phyloP scores from a whole-genome alignment of 2,113 vertebrate species.

The Pelodiscus sinensis region DNA sequence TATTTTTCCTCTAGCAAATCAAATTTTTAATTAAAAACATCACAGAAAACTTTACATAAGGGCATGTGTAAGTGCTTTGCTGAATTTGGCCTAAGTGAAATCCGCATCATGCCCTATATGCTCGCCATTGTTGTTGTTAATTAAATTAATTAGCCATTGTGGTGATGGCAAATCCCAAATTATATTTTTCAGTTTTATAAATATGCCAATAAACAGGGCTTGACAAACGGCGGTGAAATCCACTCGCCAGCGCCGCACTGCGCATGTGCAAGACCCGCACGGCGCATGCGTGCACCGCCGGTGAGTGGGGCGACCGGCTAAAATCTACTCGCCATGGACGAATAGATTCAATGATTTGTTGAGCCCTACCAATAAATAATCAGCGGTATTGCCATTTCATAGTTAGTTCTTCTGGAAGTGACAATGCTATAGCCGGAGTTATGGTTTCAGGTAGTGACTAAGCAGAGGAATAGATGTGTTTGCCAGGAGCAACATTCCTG shows the following conservation, averaged over 20 bases:
- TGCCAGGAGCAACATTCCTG: constrained; percentile 12
- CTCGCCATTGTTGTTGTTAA: constrained; percentile 23
- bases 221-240: too few species aligned
- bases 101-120: constrained; percentile 42
- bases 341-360: too few species aligned
- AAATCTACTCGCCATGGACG: too few species aligned
- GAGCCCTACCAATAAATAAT: fast-evolving
- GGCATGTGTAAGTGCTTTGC: neutral
- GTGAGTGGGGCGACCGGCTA: too few species aligned
- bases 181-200: constrained; percentile 21
- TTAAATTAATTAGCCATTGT: constrained; percentile 24
- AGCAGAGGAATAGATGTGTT: constrained; percentile 60
- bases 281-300: too few species aligned
- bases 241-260: too few species aligned
- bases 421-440: constrained; percentile 45
- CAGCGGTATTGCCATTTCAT: constrained; percentile 51
- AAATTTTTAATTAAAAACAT: constrained; percentile 10
- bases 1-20: constrained; percentile 9
- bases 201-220: fast-evolving
- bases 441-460: constrained; percentile 63
- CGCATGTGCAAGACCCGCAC: too few species aligned
- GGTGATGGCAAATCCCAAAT: constrained; percentile 21
- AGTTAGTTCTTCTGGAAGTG: constrained; percentile 1
- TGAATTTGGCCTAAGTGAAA: neutral
- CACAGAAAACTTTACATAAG: neutral